Conservation (phyloP, 2,888 invertebrate genomes). For the Cheilosia pagana region DNA sequence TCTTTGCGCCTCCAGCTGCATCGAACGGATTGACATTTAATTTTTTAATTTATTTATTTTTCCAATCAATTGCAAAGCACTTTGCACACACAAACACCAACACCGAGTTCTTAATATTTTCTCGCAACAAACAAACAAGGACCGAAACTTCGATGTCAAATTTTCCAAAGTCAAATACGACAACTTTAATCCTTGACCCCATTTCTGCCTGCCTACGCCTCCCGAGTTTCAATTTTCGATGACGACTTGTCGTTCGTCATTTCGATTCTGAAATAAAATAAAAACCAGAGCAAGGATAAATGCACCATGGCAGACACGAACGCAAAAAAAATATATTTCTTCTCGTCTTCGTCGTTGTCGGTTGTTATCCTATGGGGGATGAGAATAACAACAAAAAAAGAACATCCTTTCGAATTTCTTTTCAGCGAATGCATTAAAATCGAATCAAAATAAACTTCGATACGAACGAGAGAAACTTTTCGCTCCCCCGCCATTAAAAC, state of each 20-base stretch:
- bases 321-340: constrained; percentile 1
- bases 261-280: not conserved
- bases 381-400: not conserved
- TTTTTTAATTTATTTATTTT: constrained; percentile 44
- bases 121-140: constrained; percentile 38
- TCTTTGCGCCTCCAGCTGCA: not conserved
- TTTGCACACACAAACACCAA: constrained; percentile 19
- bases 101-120: not conserved
- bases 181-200: constrained; percentile 63
- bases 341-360: not conserved
- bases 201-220: constrained; percentile 3
- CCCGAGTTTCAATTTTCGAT: not conserved
- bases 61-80: constrained; percentile 44
- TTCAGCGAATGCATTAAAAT: constrained; percentile 52
- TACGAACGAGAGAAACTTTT: constrained; percentile 24
- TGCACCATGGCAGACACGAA: constrained; percentile 48
- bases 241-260: constrained; percentile 12
- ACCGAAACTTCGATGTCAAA: constrained; percentile 20
- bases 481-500: constrained; percentile 11
- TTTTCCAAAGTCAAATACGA: not conserved
- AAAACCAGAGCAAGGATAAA: constrained; percentile 65
- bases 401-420: constrained; percentile 38
- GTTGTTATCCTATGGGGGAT: not conserved
- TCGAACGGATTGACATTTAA: constrained; percentile 34
- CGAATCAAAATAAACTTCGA: constrained; percentile 56